Evolutionary conservation across 2,888 invertebrate genomes (phyloP).

Genomic region (Eulithis testata): DNA sequence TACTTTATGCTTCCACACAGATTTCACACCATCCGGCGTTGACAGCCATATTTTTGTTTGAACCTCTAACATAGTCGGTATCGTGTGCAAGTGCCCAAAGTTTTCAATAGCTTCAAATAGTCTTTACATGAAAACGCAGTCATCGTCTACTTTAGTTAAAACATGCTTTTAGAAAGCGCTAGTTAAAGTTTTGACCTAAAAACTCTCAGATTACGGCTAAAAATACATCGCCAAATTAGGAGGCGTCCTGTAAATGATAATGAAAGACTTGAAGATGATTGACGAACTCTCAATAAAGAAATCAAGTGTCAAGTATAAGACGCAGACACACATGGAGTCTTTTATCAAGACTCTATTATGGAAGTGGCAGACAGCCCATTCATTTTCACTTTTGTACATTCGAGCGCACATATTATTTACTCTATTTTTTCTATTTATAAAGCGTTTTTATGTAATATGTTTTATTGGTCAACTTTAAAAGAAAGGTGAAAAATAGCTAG

Average conservation of each 20-base stretch:
- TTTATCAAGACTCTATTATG: constrained; percentile 62
- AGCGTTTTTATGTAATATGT: not conserved
- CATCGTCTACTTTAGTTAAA: no score
- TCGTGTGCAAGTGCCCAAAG: no score
- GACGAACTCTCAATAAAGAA: constrained; percentile 70
- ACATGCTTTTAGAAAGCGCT: no score
- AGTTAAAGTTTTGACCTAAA: no score
- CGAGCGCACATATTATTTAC: constrained; percentile 1
- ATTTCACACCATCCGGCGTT: no score
- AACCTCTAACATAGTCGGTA: no score
- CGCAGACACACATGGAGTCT: constrained; percentile 52
- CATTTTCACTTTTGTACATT: constrained; percentile 61
- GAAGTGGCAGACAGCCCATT: constrained; percentile 53
- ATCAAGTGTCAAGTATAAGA: constrained; percentile 73
- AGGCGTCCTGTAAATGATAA: constrained; percentile 17
- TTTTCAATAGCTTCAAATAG: no score
- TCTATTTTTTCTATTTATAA: not conserved
- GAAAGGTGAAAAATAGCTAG: not conserved
- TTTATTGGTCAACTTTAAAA: not conserved
- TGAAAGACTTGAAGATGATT: constrained; percentile 51
- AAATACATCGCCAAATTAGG: constrained; percentile 23
- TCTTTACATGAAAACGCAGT: no score
- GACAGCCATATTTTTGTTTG: no score
- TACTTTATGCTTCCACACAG: no score
- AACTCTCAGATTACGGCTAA: not conserved